Conservation (phyloP, 2,113 vertebrate genomes). For the Marmota flaviventris region DNA sequence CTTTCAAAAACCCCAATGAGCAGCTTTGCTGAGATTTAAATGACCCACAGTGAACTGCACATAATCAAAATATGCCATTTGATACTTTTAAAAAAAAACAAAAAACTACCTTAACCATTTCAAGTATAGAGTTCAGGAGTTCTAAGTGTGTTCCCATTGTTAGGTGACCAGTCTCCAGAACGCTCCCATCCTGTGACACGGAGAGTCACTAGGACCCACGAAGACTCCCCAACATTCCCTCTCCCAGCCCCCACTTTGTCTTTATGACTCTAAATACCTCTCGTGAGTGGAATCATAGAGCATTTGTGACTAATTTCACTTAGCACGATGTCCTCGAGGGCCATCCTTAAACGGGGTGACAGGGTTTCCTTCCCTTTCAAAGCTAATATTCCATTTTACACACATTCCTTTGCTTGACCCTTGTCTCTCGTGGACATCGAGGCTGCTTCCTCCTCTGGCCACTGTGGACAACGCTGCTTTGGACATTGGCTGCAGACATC, state of each 20-base stretch:
- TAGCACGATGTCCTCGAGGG: neutral
- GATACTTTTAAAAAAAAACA: neutral
- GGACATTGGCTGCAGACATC: neutral
- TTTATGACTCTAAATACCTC: neutral
- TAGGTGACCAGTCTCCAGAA: neutral
- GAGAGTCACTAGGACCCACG: neutral
- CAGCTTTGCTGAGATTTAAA: neutral
- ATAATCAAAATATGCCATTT: neutral
- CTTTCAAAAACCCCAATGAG: neutral
- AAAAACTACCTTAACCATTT: neutral
- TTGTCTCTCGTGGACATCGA: rapidly evolving
- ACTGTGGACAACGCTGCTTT: neutral
- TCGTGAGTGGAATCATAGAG: neutral
- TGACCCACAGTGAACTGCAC: no score
- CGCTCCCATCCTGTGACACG: neutral
- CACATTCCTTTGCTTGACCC: rapidly evolving
- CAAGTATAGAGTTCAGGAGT: neutral
- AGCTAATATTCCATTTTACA: neutral
- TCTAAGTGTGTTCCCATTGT: neutral
- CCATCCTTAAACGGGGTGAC: neutral
- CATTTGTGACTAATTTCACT: neutral
- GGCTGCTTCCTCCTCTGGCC: neutral
- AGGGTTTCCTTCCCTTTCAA: neutral
- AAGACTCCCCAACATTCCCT: rapidly evolving
- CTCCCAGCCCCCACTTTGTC: neutral